Base-by-base conservation (phyloP, 2,888 invertebrate species). In the Hylaea fasciaria region DNA sequence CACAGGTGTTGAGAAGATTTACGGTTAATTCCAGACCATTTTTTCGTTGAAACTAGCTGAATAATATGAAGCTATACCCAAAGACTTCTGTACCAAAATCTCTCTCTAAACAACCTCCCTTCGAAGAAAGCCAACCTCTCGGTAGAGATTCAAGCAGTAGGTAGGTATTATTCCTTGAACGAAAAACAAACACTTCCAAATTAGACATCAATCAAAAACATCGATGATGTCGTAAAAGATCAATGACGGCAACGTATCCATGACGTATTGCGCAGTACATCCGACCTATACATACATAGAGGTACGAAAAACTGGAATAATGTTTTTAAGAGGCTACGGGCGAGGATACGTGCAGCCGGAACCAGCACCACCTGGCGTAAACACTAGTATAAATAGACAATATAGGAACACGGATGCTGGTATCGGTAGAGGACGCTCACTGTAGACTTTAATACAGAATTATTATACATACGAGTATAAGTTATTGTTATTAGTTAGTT, bases 331-430 rank as follows among this genome's bases (percentile, higher is more conserved):
- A 55, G 59, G 52, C 12, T 49, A 51, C 44, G 49, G 29, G 43
- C 50, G 40, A 54, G 43, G 52, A 48, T 61, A 76, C 72, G 76
- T 67, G 70, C 45, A 72, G 69, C 77, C 80, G 80, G 83, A 82
- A 80, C 82, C 74, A 65, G 68, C 66, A 79, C 80, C 82, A 83
- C 77, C 79, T 83, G 83, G 64, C 28, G 61, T 68, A 69, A 69
- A 68, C 61, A 64, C 8, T 59, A 49, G 32, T 60, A 47, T 57
- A 40, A 51, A 59, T 61, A 62, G 57, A 59, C 45, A 56, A 56
- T 50, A 44, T 50, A 44, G 43, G 44, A 52, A 32, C 48, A 43
- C 44, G 43, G 14, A n/a, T 16, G 12, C 10, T 32, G 9, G 32
- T 10, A 32, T 32, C 1, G 10, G 1, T 3, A 22, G 43, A 51